Evolutionary conservation across 2,797 vertebrate genomes (phyloP), one percentile per base, ranked within the genome.

Genomic region (Novumbra hubbsi): DNA sequence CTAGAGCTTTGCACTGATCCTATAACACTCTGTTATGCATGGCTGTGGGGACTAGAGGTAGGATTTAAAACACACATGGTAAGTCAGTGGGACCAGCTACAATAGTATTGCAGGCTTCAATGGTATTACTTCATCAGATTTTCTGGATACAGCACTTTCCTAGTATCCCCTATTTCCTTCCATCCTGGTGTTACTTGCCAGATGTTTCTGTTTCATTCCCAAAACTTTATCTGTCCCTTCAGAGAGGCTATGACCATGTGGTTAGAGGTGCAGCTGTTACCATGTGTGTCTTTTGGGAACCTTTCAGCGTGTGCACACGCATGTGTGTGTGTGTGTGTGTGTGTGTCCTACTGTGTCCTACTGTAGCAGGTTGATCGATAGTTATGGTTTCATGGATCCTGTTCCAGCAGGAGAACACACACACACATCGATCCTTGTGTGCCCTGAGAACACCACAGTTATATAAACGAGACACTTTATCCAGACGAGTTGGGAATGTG

Each of bases 381-480:
- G 65, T 74, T 78, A 85, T 77, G 76, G 24, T 72, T 69, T 76
- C 63, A 65, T 75, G 73, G 64, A 84, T 60, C 72, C 71, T 70
- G 68, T 83, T 70, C 62, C 64, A 70, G 75, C 68, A 52, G 75
- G 72, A 73, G 77, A 72, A 69, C 77, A 72, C 78, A 79, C 16
- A 19, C 78, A 80, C 19, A 17, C 65, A 85, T 84, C 73, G 83
- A 84, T 82, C 55, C 38, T 73, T 64, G 62, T 60, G 73, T 15
- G 41, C 38, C 38, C 45, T 65, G 73, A 63, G 73, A 50, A 68
- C 49, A 38, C 60, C 32, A 24, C 49, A 21, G 30, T 76, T 73
- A 48, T 50, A 50, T 28, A 63, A 60, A 41, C 45, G 73, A 81
- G 81, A 78, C 74, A 81, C 78, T 45, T 34, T 17, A 27, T 55